These are phyloP conservation scores for Ichneumon xanthorius DNA, from an alignment of 2,888 invertebrate species.

Conservation along the genomic window DNA sequence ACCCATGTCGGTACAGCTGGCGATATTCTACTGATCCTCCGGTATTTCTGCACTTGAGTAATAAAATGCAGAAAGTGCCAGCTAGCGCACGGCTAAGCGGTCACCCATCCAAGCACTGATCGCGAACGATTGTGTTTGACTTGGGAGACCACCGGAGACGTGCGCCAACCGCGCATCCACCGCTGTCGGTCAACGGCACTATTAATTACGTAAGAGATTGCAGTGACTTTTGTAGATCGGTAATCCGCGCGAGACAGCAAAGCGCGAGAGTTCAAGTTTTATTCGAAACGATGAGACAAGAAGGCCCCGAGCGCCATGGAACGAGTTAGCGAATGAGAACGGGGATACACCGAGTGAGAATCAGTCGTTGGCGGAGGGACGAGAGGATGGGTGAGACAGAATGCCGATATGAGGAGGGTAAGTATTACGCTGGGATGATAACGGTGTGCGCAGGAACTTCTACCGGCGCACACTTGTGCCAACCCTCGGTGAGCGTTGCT, in stretches of 20 bases:
- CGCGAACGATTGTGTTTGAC: too few species aligned
- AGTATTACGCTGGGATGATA: conserved; percentile 2
- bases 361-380: background rate
- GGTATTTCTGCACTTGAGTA: too few species aligned
- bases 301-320: background rate
- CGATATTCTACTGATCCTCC: too few species aligned
- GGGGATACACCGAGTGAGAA: background rate
- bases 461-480: background rate
- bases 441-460: conserved; percentile 2
- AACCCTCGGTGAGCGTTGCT: conserved; percentile 20
- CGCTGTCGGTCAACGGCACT: too few species aligned
- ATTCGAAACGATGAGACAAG: background rate
- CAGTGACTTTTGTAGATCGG: background rate
- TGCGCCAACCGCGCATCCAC: too few species aligned
- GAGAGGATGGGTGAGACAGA: background rate
- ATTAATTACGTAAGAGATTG: background rate
- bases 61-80: too few species aligned
- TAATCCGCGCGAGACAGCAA: background rate
- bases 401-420: background rate
- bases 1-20: too few species aligned
- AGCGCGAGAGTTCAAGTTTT: background rate
- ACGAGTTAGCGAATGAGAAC: background rate
- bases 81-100: too few species aligned
- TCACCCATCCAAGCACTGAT: too few species aligned
- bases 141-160: too few species aligned